Evolutionary conservation across 2,797 vertebrate species (phyloP).

Genomic region (Petrocephalus sullivani): DNA sequence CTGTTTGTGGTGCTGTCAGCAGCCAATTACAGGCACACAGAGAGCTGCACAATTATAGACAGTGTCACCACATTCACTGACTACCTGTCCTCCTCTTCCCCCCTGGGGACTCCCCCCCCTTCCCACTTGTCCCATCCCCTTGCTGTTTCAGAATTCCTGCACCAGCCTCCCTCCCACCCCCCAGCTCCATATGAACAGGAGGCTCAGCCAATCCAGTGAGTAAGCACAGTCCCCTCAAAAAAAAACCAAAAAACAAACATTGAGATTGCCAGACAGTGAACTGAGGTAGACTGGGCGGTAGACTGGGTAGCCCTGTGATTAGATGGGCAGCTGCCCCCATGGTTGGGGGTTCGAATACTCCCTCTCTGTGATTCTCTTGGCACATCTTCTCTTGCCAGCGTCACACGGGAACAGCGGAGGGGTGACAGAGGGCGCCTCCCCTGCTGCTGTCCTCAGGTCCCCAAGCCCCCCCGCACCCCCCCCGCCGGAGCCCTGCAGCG

Average conservation of each 20-base stretch:
- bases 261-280: neutral
- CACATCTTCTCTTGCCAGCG: slow-evolving; percentile 44
- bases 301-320: neutral
- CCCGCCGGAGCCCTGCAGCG: slow-evolving; percentile 73
- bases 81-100: neutral
- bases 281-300: neutral
- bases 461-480: slow-evolving; percentile 72
- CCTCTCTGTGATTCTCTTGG: neutral
- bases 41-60: neutral
- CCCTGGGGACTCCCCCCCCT: neutral
- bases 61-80: neutral
- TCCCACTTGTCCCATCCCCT: slow-evolving; percentile 22
- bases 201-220: slow-evolving; percentile 80
- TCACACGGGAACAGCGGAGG: slow-evolving; percentile 78
- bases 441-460: slow-evolving; percentile 64
- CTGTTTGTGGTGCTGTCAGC: neutral
- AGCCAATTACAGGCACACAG: neutral
- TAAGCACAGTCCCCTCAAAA: neutral
- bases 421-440: slow-evolving; percentile 68
- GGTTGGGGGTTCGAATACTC: neutral
- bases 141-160: slow-evolving; percentile 77
- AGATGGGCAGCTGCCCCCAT: neutral
- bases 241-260: neutral
- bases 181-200: slow-evolving; percentile 77
- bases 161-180: slow-evolving; percentile 75